Base-by-base conservation (phyloP, 2,888 invertebrate genomes). In the Rapana venosa region DNA sequence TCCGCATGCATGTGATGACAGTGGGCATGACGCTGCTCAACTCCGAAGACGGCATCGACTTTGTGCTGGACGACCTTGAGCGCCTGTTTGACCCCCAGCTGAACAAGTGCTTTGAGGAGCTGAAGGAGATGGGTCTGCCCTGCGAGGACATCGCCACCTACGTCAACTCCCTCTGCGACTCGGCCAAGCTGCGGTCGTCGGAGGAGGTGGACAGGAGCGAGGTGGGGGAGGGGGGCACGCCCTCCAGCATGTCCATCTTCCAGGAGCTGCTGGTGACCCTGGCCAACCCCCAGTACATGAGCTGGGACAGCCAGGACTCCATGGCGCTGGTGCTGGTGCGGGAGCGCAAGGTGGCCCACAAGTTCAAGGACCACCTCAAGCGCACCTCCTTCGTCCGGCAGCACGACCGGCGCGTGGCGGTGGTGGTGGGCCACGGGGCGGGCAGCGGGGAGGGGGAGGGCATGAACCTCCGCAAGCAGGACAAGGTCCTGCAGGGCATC, bases 391-490 rank as follows among this genome's bases (percentile, higher is more conserved):
- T 90, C 22, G 89, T 92, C 13, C 83, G 84, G 35, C 88, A 88
- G 13, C 90, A 92, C 47, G 35, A 85, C n/a, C 87, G 93, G 70
- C 91, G 91, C 11, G 93, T 93, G 13, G 90, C 92, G 0, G 88
- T 90, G 56, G 92, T 95, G 13, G 94, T 95, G 4, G 95, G 95
- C 8, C 95, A 95, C 90, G 95, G 95, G 26, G 92, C 92, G 0
- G 93, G 93, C n/a, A 89, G 93, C 0, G 91, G 92, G 8, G 93
- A 93, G 70, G 92, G 90, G n/a, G 89, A 89, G 84, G 95, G 95
- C 30, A 95, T 95, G 95, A 92, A 90, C 61, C 94, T 95, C 0
- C 92, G 91, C n/a, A 92, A 94, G 88, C 95, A 95, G 91, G 94
- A 93, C 88, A 90, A 91, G 61, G 91, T 93, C 11, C 90, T 95